phyloP scores from a whole-genome alignment of 2,888 invertebrate genomes.

The Sturmia bella region DNA sequence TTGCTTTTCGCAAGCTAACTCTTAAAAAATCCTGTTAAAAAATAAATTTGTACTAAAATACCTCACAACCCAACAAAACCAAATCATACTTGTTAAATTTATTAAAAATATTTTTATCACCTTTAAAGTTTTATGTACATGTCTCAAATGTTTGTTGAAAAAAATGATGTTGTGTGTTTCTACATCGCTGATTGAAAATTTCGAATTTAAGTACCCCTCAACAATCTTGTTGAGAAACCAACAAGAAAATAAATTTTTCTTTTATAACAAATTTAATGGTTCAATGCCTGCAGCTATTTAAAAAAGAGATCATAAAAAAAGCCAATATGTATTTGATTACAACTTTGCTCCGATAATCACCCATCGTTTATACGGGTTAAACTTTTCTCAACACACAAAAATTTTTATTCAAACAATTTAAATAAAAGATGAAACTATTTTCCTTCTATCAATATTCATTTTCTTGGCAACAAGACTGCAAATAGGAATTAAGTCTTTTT shows the following conservation, averaged over 20 bases:
- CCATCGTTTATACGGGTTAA: constrained; percentile 53
- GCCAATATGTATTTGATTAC: constrained; percentile 21
- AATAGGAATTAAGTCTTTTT: constrained; percentile 19
- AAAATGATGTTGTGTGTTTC: no score
- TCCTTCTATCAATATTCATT: constrained; percentile 32
- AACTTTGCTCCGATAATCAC: constrained; percentile 29
- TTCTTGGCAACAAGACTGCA: constrained; percentile 46
- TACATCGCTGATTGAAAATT: constrained; percentile 1
- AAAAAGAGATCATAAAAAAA: background rate
- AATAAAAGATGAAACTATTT: constrained; percentile 27
- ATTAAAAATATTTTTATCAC: no score
- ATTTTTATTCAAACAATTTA: constrained; percentile 23
- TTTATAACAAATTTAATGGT: constrained; percentile 48
- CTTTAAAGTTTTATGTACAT: no score
- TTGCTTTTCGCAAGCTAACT: no score
- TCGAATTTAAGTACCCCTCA: constrained; percentile 1
- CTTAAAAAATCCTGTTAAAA: no score
- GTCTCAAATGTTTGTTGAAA: no score
- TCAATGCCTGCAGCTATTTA: constrained; percentile 48
- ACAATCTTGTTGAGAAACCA: background rate
- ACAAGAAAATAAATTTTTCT: background rate
- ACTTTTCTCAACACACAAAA: constrained; percentile 18
- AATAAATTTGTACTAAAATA: no score
- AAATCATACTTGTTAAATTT: no score
- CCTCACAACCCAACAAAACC: no score